Base-by-base conservation (phyloP, 2,113 vertebrate genomes). In the Bujurquina vittata region DNA sequence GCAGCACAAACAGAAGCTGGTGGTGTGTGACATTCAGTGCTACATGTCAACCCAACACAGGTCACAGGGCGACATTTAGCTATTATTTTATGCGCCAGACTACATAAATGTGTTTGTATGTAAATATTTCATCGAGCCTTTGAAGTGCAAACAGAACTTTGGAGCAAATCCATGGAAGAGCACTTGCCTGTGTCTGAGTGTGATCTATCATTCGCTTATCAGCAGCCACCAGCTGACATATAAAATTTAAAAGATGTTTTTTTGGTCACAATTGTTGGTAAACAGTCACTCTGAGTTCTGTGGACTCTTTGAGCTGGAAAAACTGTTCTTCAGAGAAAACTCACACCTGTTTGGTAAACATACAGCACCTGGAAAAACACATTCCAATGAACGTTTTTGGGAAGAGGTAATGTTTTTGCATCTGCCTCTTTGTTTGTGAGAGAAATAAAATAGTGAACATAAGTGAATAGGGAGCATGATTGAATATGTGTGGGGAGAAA, bases 141-240 rank as follows among this genome's bases (percentile, higher is more conserved):
- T 97, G 96, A 97, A 97, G 95, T 96, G 89, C 89, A 93, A 95
- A 96, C 80, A 86, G 31, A 85, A 80, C 43, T 84, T 75, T 60
- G 80, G 83, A 58, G 87, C 86, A 95, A 94, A 91, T 87, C 77
- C 91, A 91, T 93, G 92, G 91, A 91, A 90, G 79, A 46, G 94
- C 92, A 91, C 93, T 94, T 93, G 93, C 96, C 96, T 94, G 94
- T 94, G 96, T 96, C 97, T 96, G 96, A 85, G 94, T 95, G 95
- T 95, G 95, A 97, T 96, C 95, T 95, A 95, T 95, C 91, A 40
- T 90, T 92, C 37, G 88, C 95, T 97, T 97, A 97, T 98, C 97
- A 92, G 87, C 29, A 59, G 92, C 80, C 92, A 79, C 91, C 96
- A 97, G 96, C 95, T 92, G 91, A 96, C 92, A 88, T 93, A 91